Base-by-base conservation (phyloP, 2,888 invertebrate genomes). In the Agonopterix subpropinquella region DNA sequence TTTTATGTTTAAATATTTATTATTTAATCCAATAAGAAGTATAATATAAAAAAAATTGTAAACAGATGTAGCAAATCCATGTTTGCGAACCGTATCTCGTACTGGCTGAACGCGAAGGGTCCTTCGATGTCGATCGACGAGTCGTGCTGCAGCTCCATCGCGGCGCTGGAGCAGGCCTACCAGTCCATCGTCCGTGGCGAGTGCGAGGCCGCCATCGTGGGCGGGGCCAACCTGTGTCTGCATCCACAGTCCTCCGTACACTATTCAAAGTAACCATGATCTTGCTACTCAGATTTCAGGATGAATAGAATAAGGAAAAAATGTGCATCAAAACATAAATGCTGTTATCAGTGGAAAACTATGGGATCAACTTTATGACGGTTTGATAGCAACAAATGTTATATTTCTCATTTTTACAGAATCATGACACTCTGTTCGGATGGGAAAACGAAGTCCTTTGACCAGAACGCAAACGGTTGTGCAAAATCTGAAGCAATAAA, bases 371-470 rank as follows among this genome's bases (percentile, higher is more conserved):
- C 4, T n/a, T 39, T 10, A 39, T 39, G 10, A 39, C 3, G 11
- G n/a, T 39, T 1, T 11, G 11, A 11, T 39, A 4, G n/a, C 39
- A 37, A 10, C 39, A n/a, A 10, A n/a, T 39, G 39, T 39, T 39
- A 4, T 39, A 42, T 42, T 42, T 11, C 42, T 11, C 5, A 11
- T n/a, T 42, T 8, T 42, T 8, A 39, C 53, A 80, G 80, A 59
- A 62, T 65, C 13, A 62, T 74, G 47, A 57, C 54, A 4, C 77
- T 98, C 8, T 93, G 95, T 13, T 74, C 85, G 2, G 94, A 97
- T 57, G 98, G 98, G 0, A 91, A 90, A 56, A 97, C 97, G 64
- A 95, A 94, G 64, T 93, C 94, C 0, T 98, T 98, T 71, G 98
- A 98, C 75, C 90, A 92, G 45, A 87, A 92, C 48, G 94, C 93